phyloP scores from a whole-genome alignment of 2,797 vertebrate species.

The Lepus townsendii region DNA sequence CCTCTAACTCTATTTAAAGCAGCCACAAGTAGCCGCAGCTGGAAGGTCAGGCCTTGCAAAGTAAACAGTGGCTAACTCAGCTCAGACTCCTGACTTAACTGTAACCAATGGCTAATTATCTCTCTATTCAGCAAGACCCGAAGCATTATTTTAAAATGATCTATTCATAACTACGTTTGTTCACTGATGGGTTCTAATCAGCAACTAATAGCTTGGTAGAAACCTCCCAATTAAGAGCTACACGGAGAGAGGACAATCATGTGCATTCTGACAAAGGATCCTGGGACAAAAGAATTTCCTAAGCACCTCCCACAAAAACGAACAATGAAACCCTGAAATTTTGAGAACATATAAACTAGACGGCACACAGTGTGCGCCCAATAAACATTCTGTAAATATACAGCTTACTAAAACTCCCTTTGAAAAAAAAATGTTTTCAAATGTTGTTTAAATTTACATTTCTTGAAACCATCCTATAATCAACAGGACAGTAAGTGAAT shows the following conservation, averaged over 20 bases:
- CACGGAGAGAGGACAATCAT: neutral
- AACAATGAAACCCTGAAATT: neutral
- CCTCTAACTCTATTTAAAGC: conserved; percentile 71
- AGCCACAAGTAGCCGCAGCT: conserved; percentile 76
- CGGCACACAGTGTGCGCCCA: neutral
- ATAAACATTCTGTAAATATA: conserved; percentile 52
- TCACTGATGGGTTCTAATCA: conserved; percentile 65
- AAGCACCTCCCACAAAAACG: neutral
- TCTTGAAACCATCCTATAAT: conserved; percentile 57
- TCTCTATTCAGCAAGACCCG: conserved; percentile 60
- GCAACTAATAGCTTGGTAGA: conserved; percentile 54
- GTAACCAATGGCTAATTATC: conserved; percentile 41
- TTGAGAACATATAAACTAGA: neutral
- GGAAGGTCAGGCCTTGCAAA: conserved; percentile 75
- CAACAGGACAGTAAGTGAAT: neutral
- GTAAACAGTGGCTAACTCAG: conserved; percentile 70
- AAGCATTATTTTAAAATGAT: conserved; percentile 69
- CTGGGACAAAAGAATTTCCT: neutral
- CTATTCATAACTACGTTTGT: conserved; percentile 44
- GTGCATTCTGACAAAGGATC: neutral
- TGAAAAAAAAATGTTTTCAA: neutral
- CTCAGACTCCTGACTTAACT: neutral
- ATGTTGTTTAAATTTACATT: conserved; percentile 30
- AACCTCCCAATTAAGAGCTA: conserved; percentile 13
- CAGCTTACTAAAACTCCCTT: neutral